Evolutionary conservation across 2,888 invertebrate genomes (phyloP).

Genomic region (Proisotoma minuta): DNA sequence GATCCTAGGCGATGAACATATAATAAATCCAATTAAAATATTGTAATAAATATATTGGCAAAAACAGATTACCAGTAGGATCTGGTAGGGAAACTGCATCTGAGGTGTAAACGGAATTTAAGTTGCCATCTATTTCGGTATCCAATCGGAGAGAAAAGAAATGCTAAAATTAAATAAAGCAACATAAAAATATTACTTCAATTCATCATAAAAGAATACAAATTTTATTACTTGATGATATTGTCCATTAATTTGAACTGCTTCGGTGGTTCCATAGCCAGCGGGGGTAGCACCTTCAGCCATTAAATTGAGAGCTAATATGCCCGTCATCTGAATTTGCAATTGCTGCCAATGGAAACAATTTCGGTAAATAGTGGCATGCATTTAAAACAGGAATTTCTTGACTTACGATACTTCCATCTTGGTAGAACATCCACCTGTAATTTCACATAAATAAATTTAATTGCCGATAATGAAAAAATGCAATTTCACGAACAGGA

Average conservation of each 20-base stretch:
- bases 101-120: conserved; percentile 20
- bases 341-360: too few relatives aligned
- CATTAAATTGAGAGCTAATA: conserved; percentile 17
- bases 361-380: too few relatives aligned
- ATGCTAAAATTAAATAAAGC: too few relatives aligned
- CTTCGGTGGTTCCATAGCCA: conserved; percentile 13
- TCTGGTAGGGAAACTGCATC: conserved; percentile 15
- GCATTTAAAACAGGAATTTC: too few relatives aligned
- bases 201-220: too few relatives aligned
- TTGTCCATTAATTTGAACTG: conserved; percentile 19
- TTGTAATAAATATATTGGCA: background rate
- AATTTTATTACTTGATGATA: too few relatives aligned
- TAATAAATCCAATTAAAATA: background rate
- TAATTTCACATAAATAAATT: too few relatives aligned
- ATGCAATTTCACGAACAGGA: too few relatives aligned
- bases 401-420: conserved; percentile 27
- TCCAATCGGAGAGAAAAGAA: conserved; percentile 25
- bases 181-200: too few relatives aligned
- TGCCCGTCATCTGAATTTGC: conserved; percentile 21
- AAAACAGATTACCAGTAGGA: background rate
- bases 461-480: too few relatives aligned
- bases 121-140: conserved; percentile 27
- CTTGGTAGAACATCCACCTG: conserved; percentile 35
- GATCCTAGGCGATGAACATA: conserved; percentile 12
- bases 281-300: background rate